Conservation (phyloP, 2,888 invertebrate species). For the Uropetala carovei region DNA sequence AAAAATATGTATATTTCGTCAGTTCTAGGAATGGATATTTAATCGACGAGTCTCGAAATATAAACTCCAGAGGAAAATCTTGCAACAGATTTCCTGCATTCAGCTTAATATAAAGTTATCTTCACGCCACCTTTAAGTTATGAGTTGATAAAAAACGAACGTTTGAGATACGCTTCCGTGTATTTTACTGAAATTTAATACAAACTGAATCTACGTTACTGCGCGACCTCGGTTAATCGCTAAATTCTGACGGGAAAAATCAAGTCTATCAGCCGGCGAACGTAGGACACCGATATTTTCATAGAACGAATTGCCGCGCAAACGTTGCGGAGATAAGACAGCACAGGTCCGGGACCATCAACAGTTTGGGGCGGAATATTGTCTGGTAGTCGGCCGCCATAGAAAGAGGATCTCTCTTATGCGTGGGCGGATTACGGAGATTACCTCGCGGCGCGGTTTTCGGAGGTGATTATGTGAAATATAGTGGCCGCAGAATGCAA, state of each 20-base stretch:
- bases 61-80: too few species aligned
- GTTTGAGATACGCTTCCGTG: too few species aligned
- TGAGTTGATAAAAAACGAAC: too few species aligned
- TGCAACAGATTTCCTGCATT: too few species aligned
- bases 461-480: background rate
- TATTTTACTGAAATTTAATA: too few species aligned
- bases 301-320: conserved; percentile 31
- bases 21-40: too few species aligned
- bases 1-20: too few species aligned
- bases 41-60: too few species aligned
- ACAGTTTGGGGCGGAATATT: background rate
- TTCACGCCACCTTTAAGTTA: too few species aligned
- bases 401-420: conserved; percentile 44
- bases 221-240: background rate
- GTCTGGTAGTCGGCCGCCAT: background rate
- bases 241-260: background rate
- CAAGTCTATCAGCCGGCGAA: background rate
- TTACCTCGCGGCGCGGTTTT: background rate
- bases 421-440: conserved; percentile 10
- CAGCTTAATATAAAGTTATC: too few species aligned
- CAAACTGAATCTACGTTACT: background rate
- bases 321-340: background rate
- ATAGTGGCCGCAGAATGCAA: background rate
- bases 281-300: background rate
- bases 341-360: background rate